Conservation (phyloP, 2,888 invertebrate genomes). For the Molanna angustata region DNA sequence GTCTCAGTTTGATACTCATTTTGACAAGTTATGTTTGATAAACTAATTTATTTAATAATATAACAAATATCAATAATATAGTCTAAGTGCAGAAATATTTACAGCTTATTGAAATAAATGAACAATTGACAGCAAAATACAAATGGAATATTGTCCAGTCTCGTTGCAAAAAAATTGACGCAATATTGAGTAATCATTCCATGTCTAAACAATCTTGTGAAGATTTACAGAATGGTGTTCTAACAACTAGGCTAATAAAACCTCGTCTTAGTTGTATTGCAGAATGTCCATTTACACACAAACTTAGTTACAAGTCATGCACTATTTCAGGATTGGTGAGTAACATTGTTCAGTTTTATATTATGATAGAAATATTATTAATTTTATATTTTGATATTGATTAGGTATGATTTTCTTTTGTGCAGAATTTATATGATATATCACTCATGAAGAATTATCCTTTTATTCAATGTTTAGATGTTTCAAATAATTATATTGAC, state of each 20-base stretch:
- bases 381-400: no score
- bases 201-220: not conserved
- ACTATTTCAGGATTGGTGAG: conserved; percentile 5
- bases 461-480: conserved; percentile 9
- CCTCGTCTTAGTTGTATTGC: not conserved
- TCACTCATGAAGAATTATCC: conserved; percentile 6
- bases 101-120: conserved; percentile 2
- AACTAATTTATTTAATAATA: no score
- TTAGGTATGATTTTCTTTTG: not conserved
- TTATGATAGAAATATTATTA: not conserved
- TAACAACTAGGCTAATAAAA: not conserved
- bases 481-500: conserved; percentile 9
- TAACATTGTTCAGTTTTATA: not conserved
- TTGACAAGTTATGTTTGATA: no score
- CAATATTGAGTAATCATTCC: no score
- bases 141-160: not conserved
- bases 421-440: conserved; percentile 11
- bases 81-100: no score
- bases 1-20: no score
- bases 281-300: conserved; percentile 4
- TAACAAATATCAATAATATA: no score
- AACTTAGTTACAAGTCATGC: not conserved
- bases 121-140: not conserved
- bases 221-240: not conserved
- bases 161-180: not conserved